Base-by-base conservation (phyloP, 2,888 invertebrate species). In the Ceraclea dissimilis region DNA sequence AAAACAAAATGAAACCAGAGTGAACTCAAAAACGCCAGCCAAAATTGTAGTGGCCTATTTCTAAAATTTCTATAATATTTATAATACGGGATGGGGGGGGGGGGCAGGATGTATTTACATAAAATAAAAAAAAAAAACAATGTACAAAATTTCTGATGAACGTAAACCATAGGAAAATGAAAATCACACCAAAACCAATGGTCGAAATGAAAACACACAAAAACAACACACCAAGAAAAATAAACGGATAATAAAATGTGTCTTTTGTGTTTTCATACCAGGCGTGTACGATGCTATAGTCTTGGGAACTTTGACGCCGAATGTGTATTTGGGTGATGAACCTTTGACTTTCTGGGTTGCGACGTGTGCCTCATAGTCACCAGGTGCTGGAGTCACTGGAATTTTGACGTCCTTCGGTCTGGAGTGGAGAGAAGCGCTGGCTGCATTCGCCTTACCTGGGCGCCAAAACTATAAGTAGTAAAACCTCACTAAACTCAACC, bases 331-430 rank as follows among this genome's bases (percentile, higher is more conserved):
- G 34, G 84, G 83, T 16, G 81, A 76, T 63, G 79, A 73, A 64
- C 80, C 79, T 60, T 75, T 69, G 31, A 74, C 71, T 2, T 72
- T 76, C 62, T 78, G 78, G 34, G 78, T 74, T 0, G 88, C 81
- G 64, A 86, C 87, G 66, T 85, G 84, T 1, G 90, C 86, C 70
- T 89, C 83, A 70, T 93, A 93, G 71, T 91, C 90, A n/a, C 92
- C 92, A 0, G 93, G 93, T 5, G 93, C 91, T 1, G 93, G 93
- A 19, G 91, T 90, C 2, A 79, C 78, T 64, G 81, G 80, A 6
- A 76, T 68, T 60, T 81, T 84, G 2, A 79, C 78, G 26, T 85
- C 85, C 64, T 85, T 86, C 64, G 84, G 88, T 19, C 91, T 84
- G 51, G 90, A 85, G 68, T 91, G 90, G 31, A 94, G 78, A 2